phyloP scores from a whole-genome alignment of 2,888 invertebrate genomes.

The Odontomyia ornata region DNA sequence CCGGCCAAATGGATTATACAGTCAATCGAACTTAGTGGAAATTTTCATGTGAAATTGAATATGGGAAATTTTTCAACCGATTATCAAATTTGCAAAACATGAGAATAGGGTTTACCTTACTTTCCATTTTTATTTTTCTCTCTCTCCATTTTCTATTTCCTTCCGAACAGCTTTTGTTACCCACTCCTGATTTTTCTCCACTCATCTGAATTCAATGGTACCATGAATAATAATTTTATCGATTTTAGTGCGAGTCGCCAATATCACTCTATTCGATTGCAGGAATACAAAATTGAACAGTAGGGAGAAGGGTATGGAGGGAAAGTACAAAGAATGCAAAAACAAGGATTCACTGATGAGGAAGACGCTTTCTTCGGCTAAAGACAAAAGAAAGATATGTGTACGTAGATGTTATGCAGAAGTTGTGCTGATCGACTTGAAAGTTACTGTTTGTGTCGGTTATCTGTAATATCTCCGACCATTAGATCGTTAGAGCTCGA shows the following conservation, averaged over 20 bases:
- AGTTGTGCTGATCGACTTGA: constrained; percentile 28
- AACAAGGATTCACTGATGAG: background rate
- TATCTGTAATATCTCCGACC: constrained; percentile 18
- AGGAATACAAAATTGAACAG: background rate
- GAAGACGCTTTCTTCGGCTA: background rate
- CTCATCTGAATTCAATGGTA: background rate
- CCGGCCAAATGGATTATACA: background rate
- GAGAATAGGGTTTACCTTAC: background rate
- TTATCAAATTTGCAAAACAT: background rate
- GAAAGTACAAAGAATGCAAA: background rate
- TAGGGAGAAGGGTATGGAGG: no score
- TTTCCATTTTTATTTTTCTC: background rate
- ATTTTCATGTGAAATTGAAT: background rate
- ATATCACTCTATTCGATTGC: constrained; percentile 19
- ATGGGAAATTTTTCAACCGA: background rate
- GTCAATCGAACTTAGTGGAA: background rate
- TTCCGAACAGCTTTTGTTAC: constrained; percentile 77
- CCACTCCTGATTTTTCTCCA: no score
- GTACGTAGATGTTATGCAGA: constrained; percentile 28
- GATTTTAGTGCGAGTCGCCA: constrained; percentile 30
- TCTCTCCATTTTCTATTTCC: constrained; percentile 78
- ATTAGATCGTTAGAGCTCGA: background rate
- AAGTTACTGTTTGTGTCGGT: constrained; percentile 13
- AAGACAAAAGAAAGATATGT: background rate
- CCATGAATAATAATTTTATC: constrained; percentile 40